Conservation (phyloP, 2,888 invertebrate genomes). For the Salticus scenicus region DNA sequence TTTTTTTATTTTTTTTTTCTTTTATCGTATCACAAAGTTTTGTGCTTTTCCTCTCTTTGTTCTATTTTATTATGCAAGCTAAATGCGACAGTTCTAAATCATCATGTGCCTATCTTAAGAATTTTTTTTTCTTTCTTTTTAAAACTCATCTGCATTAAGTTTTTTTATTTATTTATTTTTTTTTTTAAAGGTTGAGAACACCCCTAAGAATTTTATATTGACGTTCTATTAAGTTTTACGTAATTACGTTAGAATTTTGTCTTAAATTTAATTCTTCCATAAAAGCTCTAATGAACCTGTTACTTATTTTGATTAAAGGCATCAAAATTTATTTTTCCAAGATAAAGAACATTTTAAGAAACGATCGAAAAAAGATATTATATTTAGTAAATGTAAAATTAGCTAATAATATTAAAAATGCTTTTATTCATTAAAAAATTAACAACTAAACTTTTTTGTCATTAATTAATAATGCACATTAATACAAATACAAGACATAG, state of each 20-base stretch:
- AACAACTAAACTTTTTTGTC: no score
- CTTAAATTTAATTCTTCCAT: background rate
- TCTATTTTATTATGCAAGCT: slow-evolving; percentile 17
- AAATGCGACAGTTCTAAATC: slow-evolving; percentile 22
- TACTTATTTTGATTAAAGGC: background rate
- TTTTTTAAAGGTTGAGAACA: background rate
- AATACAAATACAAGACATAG: no score
- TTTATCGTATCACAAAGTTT: slow-evolving; percentile 16
- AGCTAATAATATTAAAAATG: no score
- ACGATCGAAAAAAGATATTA: no score
- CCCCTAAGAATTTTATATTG: slow-evolving; percentile 8
- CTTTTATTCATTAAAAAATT: no score
- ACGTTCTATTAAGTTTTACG: background rate
- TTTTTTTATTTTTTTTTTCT: no score
- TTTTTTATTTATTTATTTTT: background rate
- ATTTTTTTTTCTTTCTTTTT: background rate
- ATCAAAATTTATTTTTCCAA: background rate
- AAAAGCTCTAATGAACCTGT: background rate
- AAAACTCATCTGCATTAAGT: background rate
- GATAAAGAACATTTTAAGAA: background rate
- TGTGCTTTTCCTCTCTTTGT: slow-evolving; percentile 12
- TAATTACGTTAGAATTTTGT: background rate
- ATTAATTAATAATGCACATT: no score
- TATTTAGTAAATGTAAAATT: no score
- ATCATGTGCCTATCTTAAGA: slow-evolving; percentile 13